Evolutionary conservation across 2,888 invertebrate genomes (phyloP).

Genomic region (Boloria selene): DNA sequence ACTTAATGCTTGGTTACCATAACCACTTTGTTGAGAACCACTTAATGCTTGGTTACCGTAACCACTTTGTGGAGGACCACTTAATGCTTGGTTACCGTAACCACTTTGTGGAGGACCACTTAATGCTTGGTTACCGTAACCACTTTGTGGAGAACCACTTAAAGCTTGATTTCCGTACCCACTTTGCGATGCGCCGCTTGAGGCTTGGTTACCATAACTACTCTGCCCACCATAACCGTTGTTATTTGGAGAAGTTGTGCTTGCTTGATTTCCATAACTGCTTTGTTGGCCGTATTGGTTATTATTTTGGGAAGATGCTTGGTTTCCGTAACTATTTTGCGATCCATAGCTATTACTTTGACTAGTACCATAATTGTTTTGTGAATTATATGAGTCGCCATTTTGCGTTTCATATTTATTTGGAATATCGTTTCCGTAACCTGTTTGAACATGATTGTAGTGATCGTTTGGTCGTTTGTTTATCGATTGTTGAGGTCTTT

Average conservation of each 20-base stretch:
- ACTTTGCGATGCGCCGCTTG: not conserved
- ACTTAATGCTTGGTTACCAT: constrained; percentile 12
- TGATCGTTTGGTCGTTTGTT: constrained; percentile 7
- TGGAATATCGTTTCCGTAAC: constrained; percentile 15
- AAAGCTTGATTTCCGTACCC: constrained; percentile 21
- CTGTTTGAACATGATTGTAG: constrained; percentile 22
- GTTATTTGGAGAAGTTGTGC: not conserved
- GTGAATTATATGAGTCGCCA: constrained; percentile 2
- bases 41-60: not conserved
- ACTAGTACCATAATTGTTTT: constrained; percentile 17
- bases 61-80: constrained; percentile 17
- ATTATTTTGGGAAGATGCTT: constrained; percentile 21
- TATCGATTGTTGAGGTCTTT: constrained; percentile 3
- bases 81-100: constrained; percentile 24
- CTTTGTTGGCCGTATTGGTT: constrained; percentile 14
- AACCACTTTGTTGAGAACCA: constrained; percentile 8
- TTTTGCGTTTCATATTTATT: constrained; percentile 1
- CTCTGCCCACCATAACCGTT: constrained; percentile 12
- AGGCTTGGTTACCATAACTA: constrained; percentile 33
- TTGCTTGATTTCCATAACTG: constrained; percentile 16
- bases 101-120: constrained; percentile 5
- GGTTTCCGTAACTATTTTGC: constrained; percentile 19
- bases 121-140: constrained; percentile 22
- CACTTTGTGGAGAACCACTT: constrained; percentile 19
- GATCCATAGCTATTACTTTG: constrained; percentile 8